Base-by-base conservation (phyloP, 2,888 invertebrate species). In the Drosophila peninsularis region DNA sequence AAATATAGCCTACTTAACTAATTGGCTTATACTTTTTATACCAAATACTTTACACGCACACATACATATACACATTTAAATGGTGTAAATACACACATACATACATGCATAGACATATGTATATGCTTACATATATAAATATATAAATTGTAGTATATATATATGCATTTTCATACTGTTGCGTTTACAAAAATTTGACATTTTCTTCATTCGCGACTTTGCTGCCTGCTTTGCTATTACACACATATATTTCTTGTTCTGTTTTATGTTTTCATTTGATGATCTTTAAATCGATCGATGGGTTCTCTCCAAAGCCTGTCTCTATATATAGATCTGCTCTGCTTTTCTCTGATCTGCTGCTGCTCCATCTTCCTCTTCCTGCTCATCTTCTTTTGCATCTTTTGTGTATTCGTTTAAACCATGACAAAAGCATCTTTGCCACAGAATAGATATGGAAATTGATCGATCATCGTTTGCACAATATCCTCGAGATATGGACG, bases 391-490 rank as follows among this genome's bases (percentile, higher is more conserved):
- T 24, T 24, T 3, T 24, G n/a, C n/a, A 53, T 11, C 10, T 9
- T 27, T 30, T 27, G 14, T 45, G n/a, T 10, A n/a, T n/a, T 13
- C 32, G 53, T 45, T 94, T 95, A 97, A 93, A 97, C 97, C 97
- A 97, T 98, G 90, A 98, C 97, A 91, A 97, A 97, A 82, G 98
- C 98, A 93, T 98, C 97, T 93, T 97, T 96, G 75, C 97, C 97
- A 91, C 98, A 96, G 93, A 98, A 98, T 90, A 98, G 95, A 94
- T 98, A 98, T 72, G 97, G 97, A 93, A 96, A 98, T 93, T 98
- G 98, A 93, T 98, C 98, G 92, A 98, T 98, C 96, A 98, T 97
- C 72, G 98, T 98, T 94, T 98, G 98, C 78, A 98, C 97, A 91
- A 98, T 96, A 92, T 98, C 98, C 93, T 98, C 98, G 82, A 98